A percentile compares a stretch with the other conserved stretches of the same genome.
These are phyloP conservation scores for Amphimedon queenslandica DNA, from an alignment of 37 sponge, comb jelly and placozoan species.

Conservation along the genomic window DNA sequence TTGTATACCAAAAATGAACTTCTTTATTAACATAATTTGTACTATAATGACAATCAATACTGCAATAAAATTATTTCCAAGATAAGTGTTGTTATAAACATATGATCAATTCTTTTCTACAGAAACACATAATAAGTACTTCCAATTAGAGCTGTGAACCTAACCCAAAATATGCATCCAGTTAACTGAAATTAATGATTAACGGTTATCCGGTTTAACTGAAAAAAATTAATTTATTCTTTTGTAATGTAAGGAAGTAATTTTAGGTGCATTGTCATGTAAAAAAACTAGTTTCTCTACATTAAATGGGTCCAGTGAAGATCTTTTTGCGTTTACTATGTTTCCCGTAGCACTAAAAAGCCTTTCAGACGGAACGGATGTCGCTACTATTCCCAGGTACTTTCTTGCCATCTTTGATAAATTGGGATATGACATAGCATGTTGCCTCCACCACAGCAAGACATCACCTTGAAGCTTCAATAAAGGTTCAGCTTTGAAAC, in stretches of 20 bases:
- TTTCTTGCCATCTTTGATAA: slow-evolving; percentile 6
- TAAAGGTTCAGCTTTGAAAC: not conserved
- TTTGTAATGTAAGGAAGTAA: not conserved
- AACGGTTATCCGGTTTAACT: too few species aligned
- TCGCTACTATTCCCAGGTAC: slow-evolving; percentile 15
- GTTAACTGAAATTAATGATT: too few species aligned
- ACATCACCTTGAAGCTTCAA: not conserved
- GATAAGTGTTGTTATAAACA: too few species aligned
- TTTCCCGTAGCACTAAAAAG: slow-evolving; percentile 18
- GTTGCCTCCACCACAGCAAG: slow-evolving; percentile 9
- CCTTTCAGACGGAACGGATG: slow-evolving; percentile 30
- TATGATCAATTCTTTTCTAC: too few species aligned
- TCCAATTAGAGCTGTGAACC: too few species aligned
- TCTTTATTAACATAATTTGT: too few species aligned
- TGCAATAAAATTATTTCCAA: too few species aligned
- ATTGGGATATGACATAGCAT: not conserved
- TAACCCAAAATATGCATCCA: too few species aligned
- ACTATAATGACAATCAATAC: too few species aligned
- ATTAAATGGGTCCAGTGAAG: slow-evolving; percentile 18
- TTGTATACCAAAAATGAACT: too few species aligned
- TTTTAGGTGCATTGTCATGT: slow-evolving; percentile 2
- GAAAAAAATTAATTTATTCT: too few species aligned
- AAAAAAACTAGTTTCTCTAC: slow-evolving; percentile 27
- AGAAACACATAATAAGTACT: too few species aligned
- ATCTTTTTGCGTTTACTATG: not conserved